These are phyloP conservation scores for Acrossocheilus fasciatus DNA, from an alignment of 2,797 vertebrate genomes.

Conservation along the genomic window DNA sequence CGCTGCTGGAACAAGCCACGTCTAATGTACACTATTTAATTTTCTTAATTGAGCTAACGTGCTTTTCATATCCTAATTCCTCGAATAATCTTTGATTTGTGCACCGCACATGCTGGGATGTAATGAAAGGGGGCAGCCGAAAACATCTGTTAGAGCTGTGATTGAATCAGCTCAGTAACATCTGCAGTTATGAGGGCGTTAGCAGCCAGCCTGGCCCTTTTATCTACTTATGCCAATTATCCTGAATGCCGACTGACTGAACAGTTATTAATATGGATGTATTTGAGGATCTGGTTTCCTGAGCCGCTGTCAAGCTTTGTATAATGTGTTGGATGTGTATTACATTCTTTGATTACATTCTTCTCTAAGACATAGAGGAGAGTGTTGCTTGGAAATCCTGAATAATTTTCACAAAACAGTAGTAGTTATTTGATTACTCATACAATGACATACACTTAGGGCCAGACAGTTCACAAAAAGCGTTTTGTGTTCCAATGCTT, in stretches of 20 bases:
- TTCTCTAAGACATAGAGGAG: background rate
- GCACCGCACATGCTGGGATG: constrained; percentile 82
- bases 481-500: background rate
- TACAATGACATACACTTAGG: background rate
- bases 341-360: constrained; percentile 59
- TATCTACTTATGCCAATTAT: constrained; percentile 78
- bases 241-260: constrained; percentile 66
- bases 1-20: constrained; percentile 84
- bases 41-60: constrained; percentile 96
- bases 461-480: background rate
- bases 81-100: constrained; percentile 90
- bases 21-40: constrained; percentile 97
- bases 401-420: background rate
- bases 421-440: background rate
- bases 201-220: constrained; percentile 72
- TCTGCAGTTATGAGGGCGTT: constrained; percentile 86
- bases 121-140: constrained; percentile 89
- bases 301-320: constrained; percentile 65
- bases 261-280: constrained; percentile 73
- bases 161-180: constrained; percentile 86
- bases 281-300: constrained; percentile 63
- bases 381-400: constrained; percentile 29
- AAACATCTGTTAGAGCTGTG: constrained; percentile 82
- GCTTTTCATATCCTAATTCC: constrained; percentile 96
- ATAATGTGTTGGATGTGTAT: constrained; percentile 62